A percentile compares a stretch with the other conserved stretches of the same genome.
Evolutionary conservation across 2,888 invertebrate species (phyloP).

Genomic region (Eudemis profundana): DNA sequence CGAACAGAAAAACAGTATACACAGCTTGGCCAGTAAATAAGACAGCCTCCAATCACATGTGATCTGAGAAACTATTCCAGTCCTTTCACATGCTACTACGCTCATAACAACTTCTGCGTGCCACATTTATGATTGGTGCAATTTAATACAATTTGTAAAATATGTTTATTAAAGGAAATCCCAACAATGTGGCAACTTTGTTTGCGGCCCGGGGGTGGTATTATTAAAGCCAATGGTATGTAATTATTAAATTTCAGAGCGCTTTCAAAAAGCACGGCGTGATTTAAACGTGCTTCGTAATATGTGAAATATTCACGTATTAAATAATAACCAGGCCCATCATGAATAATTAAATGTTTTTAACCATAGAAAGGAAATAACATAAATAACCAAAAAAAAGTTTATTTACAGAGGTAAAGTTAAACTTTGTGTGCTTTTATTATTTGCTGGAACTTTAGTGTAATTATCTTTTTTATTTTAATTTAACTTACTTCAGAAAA

Average conservation of each 20-base stretch:
- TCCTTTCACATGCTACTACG: too few species aligned
- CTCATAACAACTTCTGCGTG: too few species aligned
- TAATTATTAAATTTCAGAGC: neutral
- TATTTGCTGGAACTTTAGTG: neutral
- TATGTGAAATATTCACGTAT: neutral
- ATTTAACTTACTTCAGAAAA: too few species aligned
- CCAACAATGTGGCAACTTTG: neutral
- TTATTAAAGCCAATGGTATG: slow-evolving; percentile 4
- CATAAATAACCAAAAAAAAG: neutral
- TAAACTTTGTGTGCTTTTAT: neutral
- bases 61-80: too few species aligned
- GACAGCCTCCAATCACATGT: too few species aligned
- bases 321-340: neutral
- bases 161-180: slow-evolving; percentile 8
- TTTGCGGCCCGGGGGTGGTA: too few species aligned
- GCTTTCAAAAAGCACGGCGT: neutral
- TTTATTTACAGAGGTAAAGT: neutral
- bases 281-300: neutral
- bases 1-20: too few species aligned
- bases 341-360: neutral
- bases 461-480: too few species aligned
- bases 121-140: too few species aligned
- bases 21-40: too few species aligned
- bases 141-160: too few species aligned
- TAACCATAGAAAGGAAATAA: neutral